phyloP scores from a whole-genome alignment of 1,140 invertebrate species.

The Drosophila repletoides region DNA sequence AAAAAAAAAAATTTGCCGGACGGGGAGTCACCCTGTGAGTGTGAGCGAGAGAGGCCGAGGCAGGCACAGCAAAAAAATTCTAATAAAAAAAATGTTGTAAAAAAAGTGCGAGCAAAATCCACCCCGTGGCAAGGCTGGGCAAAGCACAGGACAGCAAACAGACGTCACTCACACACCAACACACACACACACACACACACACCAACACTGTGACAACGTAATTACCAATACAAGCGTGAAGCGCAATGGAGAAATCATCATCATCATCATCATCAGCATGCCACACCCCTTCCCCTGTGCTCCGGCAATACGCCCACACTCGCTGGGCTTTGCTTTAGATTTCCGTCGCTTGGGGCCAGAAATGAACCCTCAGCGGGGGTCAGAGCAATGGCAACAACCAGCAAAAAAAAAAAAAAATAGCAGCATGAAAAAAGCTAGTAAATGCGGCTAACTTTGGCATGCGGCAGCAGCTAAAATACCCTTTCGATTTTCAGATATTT shows the following conservation, averaged over 20 bases:
- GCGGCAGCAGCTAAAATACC: too few species aligned
- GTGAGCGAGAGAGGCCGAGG: slow-evolving; percentile 38
- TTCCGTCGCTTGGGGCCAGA: slow-evolving; percentile 16
- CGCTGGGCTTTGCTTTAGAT: slow-evolving; percentile 13
- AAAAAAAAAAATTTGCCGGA: slow-evolving; percentile 39
- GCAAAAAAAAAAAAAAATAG: too few species aligned
- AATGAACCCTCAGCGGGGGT: slow-evolving; percentile 24
- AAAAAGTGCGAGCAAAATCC: slow-evolving; percentile 65
- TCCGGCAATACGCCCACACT: not conserved
- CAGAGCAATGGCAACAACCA: slow-evolving; percentile 23
- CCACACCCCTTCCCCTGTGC: not conserved
- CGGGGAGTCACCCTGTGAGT: slow-evolving; percentile 6
- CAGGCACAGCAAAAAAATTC: slow-evolving; percentile 45
- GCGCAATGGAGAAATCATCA: slow-evolving; percentile 53
- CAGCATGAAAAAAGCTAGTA: too few species aligned
- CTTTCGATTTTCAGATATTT: too few species aligned
- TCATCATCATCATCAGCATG: slow-evolving; percentile 30
- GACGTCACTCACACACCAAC: slow-evolving; percentile 54
- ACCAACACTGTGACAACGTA: slow-evolving; percentile 31
- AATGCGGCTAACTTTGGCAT: too few species aligned
- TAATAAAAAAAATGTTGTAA: slow-evolving; percentile 46
- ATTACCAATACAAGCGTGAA: slow-evolving; percentile 73
- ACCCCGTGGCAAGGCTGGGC: slow-evolving; percentile 59
- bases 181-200: slow-evolving; percentile 36
- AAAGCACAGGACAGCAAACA: slow-evolving; percentile 69